Base-by-base conservation (phyloP, 2,888 invertebrate genomes). In the Lasioglossum vierecki region DNA sequence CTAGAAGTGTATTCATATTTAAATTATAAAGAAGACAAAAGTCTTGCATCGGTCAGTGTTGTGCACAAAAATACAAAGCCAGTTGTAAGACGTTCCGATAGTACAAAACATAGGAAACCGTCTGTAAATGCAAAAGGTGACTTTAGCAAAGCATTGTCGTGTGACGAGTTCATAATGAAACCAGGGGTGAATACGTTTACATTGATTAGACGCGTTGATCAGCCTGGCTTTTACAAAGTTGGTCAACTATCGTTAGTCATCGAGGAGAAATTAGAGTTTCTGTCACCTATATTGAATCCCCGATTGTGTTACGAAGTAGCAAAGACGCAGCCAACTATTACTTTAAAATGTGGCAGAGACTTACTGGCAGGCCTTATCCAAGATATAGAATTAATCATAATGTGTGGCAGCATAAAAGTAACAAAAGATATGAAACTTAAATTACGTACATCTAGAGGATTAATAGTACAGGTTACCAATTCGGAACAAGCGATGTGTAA, bases 301-400 rank as follows among this genome's bases (percentile, higher is more conserved):
- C 95, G 95, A 46, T 95, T 96, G 82, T 95, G 96, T 78, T 96
- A 96, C 1, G 96, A 96, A 89, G 96, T 96, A 46, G 96, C 96
- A 0, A 96, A 96, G 79, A 96, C 96, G 1, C 96, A 95, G 84
- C 96, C 96, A 3, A 95, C 95, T 2, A 94, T 96, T 91, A 94
- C 95, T 91, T 91, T 96, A 90, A 94, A 97, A 93, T 95, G 95
- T 91, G 94, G 96, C 72, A 97, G 97, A 87, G 97, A 98, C 91
- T 95, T 98, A 72, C 96, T 98, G 9, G 98, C 98, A 0, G 98
- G 98, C 0, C 96, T 98, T 87, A 97, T 97, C 90, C 98, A 98
- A 94, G 96, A 96, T 35, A 96, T 98, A 95, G 96, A 97, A 89
- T 93, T 98, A 78, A 96, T 97, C 68, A 96, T 98, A 26, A 96